phyloP scores from a whole-genome alignment of 1,140 invertebrate genomes.

The Rhynchophorus ferrugineus region DNA sequence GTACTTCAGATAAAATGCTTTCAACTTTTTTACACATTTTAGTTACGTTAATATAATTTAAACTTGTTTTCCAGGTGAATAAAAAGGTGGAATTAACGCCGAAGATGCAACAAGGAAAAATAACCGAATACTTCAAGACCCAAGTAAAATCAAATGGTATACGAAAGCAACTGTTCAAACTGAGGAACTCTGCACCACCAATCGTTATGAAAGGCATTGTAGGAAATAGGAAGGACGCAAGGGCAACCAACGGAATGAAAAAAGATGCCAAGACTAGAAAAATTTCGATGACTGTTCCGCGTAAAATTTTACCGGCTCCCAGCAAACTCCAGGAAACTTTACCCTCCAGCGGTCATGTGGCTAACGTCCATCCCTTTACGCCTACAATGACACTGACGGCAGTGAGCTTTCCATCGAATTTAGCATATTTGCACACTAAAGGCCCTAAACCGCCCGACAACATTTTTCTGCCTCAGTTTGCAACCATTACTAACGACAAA shows the following conservation, averaged over 20 bases:
- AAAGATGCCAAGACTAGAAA: conserved; percentile 11
- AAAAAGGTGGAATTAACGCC: conserved; percentile 41
- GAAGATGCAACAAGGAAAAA: conserved; percentile 50
- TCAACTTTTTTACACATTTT: too few species aligned
- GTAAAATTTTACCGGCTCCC: conserved; percentile 40
- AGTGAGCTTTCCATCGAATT: conserved; percentile 34
- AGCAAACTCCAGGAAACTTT: conserved; percentile 32
- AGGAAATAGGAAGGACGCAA: neutral
- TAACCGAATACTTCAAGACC: conserved; percentile 74
- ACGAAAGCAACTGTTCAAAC: conserved; percentile 24
- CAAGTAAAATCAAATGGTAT: conserved; percentile 61
- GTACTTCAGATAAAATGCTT: too few species aligned
- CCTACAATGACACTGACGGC: conserved; percentile 34
- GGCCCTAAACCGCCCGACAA: conserved; percentile 36
- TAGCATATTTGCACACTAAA: conserved; percentile 37
- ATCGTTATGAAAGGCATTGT: conserved; percentile 6
- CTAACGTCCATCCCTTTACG: conserved; percentile 26
- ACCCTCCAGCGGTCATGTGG: conserved; percentile 18
- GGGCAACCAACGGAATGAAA: conserved; percentile 10
- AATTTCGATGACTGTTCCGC: conserved; percentile 29
- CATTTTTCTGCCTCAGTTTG: conserved; percentile 36
- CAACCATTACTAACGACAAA: conserved; percentile 31
- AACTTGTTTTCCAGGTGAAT: too few species aligned
- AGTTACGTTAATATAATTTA: too few species aligned
- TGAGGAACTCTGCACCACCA: conserved; percentile 21